Conservation (phyloP, 2,797 vertebrate genomes). For the Coilia nasus region DNA sequence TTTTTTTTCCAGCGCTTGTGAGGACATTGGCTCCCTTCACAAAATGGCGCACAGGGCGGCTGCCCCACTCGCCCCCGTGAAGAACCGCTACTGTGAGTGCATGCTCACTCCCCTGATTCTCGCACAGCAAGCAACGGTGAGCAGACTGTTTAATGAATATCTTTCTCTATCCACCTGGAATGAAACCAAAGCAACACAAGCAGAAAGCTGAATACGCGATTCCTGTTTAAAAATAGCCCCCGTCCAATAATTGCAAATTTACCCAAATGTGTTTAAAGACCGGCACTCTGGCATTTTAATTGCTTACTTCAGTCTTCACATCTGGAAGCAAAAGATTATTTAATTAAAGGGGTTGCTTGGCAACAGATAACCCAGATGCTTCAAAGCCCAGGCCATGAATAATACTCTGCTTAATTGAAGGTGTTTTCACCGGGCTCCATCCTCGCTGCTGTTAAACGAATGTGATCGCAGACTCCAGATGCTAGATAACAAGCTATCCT, state of each 20-base stretch:
- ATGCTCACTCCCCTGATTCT: background rate
- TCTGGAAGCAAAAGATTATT: conserved; percentile 53
- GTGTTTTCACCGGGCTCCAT: conserved; percentile 20
- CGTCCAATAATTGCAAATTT: background rate
- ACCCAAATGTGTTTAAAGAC: background rate
- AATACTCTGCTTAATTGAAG: conserved; percentile 44
- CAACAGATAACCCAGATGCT: conserved; percentile 64
- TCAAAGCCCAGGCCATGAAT: conserved; percentile 49
- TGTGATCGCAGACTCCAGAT: background rate
- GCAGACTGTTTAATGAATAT: background rate
- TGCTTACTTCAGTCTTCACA: conserved; percentile 34
- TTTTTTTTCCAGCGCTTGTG: too few species aligned
- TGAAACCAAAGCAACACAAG: background rate
- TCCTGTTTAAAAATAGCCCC: background rate
- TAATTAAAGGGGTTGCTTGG: conserved; percentile 65
- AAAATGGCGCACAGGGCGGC: too few species aligned
- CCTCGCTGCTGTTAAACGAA: conserved; percentile 15
- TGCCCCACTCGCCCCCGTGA: too few species aligned
- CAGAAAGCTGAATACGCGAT: background rate
- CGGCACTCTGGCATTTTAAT: background rate
- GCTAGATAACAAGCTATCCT: background rate
- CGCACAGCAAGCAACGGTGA: background rate
- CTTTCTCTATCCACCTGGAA: background rate
- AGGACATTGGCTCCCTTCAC: too few species aligned
- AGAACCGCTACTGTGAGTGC: too few species aligned